phyloP scores from a whole-genome alignment of 2,113 vertebrate genomes.

The Parus major region DNA sequence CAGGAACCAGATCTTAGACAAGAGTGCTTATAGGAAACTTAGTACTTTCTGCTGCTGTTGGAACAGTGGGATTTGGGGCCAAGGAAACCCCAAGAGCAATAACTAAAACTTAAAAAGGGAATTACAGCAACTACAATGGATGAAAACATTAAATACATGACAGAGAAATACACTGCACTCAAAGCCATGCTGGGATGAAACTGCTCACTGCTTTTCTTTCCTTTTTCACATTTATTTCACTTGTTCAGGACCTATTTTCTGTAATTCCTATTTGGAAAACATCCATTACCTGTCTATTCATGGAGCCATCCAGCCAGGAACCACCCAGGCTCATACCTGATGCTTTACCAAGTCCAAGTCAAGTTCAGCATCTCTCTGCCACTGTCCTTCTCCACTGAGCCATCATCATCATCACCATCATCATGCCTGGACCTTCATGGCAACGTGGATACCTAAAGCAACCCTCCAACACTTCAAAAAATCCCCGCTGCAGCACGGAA shows the following conservation, averaged over 20 bases:
- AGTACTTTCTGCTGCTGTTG: background rate
- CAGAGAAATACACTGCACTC: background rate
- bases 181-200: background rate
- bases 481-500: background rate
- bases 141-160: background rate
- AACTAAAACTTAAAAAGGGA: background rate
- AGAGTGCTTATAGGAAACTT: background rate
- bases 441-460: background rate
- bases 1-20: background rate
- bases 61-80: background rate
- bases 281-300: background rate
- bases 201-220: background rate
- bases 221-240: background rate
- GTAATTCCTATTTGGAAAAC: background rate
- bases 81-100: background rate
- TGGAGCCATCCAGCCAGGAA: background rate
- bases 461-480: background rate
- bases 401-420: background rate
- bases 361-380: background rate
- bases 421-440: background rate
- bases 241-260: background rate
- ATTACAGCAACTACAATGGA: background rate
- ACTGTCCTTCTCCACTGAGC: rapidly evolving
- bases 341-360: background rate
- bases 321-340: background rate